Evolutionary conservation across 2,113 vertebrate genomes (phyloP).

Genomic region (Crotalus horridus): DNA sequence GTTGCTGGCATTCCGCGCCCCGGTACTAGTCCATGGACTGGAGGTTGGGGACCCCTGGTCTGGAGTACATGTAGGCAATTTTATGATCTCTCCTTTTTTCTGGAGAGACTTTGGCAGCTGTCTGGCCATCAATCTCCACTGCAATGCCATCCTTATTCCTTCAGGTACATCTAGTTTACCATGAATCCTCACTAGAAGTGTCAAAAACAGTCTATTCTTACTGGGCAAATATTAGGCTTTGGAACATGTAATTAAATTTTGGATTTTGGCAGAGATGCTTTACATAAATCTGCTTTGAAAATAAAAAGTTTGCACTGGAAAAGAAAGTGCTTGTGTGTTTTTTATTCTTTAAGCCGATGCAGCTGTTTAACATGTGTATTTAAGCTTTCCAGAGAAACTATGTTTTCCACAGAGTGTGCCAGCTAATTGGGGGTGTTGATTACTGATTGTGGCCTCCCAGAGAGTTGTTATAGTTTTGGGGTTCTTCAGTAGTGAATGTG

Average conservation of each 20-base stretch:
- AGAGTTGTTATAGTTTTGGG: not conserved
- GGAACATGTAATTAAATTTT: not conserved
- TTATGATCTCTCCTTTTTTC: not conserved
- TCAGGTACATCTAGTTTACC: not conserved
- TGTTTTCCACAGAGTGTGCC: conserved; percentile 48
- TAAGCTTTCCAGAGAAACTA: conserved; percentile 54
- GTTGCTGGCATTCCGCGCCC: no score
- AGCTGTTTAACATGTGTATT: not conserved
- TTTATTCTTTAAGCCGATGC: not conserved
- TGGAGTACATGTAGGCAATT: not conserved
- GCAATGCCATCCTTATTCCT: not conserved
- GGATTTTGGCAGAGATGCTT: not conserved
- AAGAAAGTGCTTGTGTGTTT: not conserved
- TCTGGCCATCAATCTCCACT: not conserved
- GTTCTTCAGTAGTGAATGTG: conserved; percentile 41
- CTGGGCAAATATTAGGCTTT: not conserved
- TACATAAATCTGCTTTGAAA: not conserved
- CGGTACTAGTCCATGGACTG: no score
- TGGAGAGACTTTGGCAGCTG: not conserved
- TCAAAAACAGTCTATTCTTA: not conserved
- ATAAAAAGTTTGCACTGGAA: not conserved
- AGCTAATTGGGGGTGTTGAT: conserved; percentile 44
- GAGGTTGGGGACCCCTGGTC: no score
- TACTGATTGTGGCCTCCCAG: conserved; percentile 14
- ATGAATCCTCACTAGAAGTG: not conserved